Conservation (phyloP, 2,888 invertebrate genomes). For the Archaeoteleia sp. region DNA sequence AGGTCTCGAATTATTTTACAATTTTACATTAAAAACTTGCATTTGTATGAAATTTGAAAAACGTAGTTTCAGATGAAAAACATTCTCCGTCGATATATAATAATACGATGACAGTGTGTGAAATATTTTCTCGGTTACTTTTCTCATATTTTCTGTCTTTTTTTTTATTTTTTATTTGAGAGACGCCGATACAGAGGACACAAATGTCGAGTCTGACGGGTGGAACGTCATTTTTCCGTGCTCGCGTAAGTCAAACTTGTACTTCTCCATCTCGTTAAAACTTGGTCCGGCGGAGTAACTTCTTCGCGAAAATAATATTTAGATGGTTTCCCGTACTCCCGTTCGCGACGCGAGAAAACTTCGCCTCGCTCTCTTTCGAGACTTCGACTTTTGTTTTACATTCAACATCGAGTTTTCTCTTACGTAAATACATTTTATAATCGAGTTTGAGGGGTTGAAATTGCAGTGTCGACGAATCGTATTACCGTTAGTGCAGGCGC, state of each 20-base stretch:
- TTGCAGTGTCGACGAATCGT: slow-evolving; percentile 52
- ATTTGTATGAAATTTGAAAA: no score
- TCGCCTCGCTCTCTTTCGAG: slow-evolving; percentile 38
- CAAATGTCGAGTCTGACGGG: slow-evolving; percentile 7
- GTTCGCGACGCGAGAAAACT: slow-evolving; percentile 34
- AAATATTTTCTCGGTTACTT: no score
- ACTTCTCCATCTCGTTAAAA: slow-evolving; percentile 69
- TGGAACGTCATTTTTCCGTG: slow-evolving; percentile 59
- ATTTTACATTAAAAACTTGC: not conserved
- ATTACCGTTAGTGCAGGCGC: slow-evolving; percentile 39
- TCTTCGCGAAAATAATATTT: slow-evolving; percentile 67
- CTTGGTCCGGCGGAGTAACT: slow-evolving; percentile 59
- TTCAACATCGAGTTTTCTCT: slow-evolving; percentile 53
- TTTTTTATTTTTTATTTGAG: no score
- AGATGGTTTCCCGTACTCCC: slow-evolving; percentile 62
- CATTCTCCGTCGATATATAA: no score
- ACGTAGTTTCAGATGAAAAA: no score
- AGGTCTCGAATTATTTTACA: no score
- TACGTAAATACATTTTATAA: slow-evolving; percentile 61
- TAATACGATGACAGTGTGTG: no score
- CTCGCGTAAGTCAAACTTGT: slow-evolving; percentile 62
- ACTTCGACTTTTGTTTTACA: slow-evolving; percentile 58
- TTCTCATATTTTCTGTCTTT: no score
- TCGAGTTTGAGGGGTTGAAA: slow-evolving; percentile 59
- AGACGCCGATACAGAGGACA: not conserved